Evolutionary conservation across 2,797 vertebrate genomes (phyloP).

Genomic region (Melopsittacus undulatus): DNA sequence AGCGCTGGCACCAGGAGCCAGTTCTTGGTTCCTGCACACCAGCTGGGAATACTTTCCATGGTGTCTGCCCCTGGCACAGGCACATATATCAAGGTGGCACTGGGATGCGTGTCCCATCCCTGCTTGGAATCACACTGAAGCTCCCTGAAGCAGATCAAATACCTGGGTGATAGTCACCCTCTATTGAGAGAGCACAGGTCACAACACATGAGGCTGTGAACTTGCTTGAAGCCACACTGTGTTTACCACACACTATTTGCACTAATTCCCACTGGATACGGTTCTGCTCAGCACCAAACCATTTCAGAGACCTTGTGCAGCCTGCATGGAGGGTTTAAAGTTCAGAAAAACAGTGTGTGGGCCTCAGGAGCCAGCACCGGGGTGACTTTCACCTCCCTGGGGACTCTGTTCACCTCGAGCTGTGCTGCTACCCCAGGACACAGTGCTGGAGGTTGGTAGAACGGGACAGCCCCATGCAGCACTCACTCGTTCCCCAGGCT

Average conservation of each 20-base stretch:
- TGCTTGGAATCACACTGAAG: background rate
- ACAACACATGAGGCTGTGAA: background rate
- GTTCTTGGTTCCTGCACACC: background rate
- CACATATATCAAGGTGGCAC: background rate
- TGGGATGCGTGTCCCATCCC: background rate
- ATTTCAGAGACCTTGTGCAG: background rate
- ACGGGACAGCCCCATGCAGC: background rate
- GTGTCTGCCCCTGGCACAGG: background rate
- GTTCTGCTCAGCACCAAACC: accelerated
- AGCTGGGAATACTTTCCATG: background rate
- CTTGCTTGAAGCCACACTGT: background rate
- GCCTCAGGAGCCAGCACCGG: background rate
- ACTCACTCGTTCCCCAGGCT: background rate
- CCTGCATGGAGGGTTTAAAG: background rate
- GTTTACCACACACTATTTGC: background rate
- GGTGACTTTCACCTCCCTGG: background rate
- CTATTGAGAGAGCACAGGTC: background rate
- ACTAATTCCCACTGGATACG: accelerated
- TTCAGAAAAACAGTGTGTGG: background rate
- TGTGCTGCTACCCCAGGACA: background rate
- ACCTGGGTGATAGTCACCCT: background rate
- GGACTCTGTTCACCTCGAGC: background rate
- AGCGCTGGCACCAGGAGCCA: background rate
- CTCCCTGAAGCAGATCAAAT: background rate
- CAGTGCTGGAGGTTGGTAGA: background rate